phyloP scores from a whole-genome alignment of 2,113 vertebrate species.

The Pyrgilauda ruficollis region DNA sequence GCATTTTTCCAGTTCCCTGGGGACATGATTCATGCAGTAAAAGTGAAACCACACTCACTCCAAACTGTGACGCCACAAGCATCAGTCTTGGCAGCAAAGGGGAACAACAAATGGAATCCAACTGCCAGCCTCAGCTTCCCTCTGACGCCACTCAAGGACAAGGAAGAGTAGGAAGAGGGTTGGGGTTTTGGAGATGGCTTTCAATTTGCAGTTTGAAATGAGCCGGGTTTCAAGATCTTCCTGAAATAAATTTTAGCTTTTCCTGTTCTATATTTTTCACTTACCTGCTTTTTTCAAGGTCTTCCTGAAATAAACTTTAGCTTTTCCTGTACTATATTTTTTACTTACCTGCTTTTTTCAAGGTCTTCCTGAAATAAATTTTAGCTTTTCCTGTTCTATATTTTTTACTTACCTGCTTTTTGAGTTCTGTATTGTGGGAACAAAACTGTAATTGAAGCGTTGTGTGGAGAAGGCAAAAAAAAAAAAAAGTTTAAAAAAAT shows the following conservation, averaged over 20 bases:
- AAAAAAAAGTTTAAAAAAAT: neutral
- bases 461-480: neutral
- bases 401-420: neutral
- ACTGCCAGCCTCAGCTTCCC: neutral
- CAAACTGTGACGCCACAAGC: neutral
- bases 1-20: neutral
- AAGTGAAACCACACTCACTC: neutral
- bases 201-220: neutral
- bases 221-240: neutral
- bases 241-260: neutral
- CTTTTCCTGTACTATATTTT: neutral
- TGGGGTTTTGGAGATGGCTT: neutral
- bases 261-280: neutral
- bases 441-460: neutral
- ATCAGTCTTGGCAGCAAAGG: fast-evolving
- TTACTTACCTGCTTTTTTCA: neutral
- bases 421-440: neutral
- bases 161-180: neutral
- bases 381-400: neutral
- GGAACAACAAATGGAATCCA: neutral
- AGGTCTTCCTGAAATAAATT: neutral
- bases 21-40: neutral
- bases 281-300: neutral
- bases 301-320: neutral
- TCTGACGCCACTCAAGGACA: fast-evolving